Evolutionary conservation across 2,113 vertebrate genomes (phyloP), one percentile per base, ranked within the genome.

Genomic region (Silurus glanis): DNA sequence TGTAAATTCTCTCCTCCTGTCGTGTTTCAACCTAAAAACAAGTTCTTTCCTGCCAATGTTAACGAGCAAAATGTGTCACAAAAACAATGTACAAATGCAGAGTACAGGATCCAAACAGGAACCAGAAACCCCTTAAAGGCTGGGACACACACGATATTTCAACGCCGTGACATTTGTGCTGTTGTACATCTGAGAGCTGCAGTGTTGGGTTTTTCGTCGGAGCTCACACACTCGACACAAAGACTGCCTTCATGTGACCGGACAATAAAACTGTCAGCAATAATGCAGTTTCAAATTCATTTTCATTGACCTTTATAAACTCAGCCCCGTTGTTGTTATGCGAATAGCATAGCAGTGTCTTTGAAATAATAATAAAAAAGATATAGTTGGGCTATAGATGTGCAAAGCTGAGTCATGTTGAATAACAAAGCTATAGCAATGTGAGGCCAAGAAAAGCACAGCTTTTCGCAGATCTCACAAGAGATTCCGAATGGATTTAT

Each of bases 111-210:
- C 85, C 90, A 90, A 93, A 91, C 93, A 88, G 89, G 90, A 94
- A 92, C 83, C 74, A 83, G 89, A 71, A 89, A 88, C 87, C 86
- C 88, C 89, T 89, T 88, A 81, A 80, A 79, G 64, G 86, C 89
- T 91, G 89, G 91, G 91, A 89, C 86, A 83, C 87, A 62, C 49
- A 55, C 84, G 82, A 90, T 87, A 91, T 93, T 93, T 93, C 91
- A 89, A 87, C 85, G 91, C 87, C 59, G 51, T 94, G 93, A 93
- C 93, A 92, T 93, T 93, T 92, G 90, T 85, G 82, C 88, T n/a
- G 67, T 90, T 74, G 88, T 93, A 90, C 80, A 91, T 94, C 91
- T 92, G 88, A 74, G 86, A 88, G 89, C 85, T 9, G 87, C 88
- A 86, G 87, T 86, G 90, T 55, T 80, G 90, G 56, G 7, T 74